Percentiles rank a stretch among this genome's conserved stretches.
Conservation (phyloP, 2,797 vertebrate genomes). For the Danionella dracula region DNA sequence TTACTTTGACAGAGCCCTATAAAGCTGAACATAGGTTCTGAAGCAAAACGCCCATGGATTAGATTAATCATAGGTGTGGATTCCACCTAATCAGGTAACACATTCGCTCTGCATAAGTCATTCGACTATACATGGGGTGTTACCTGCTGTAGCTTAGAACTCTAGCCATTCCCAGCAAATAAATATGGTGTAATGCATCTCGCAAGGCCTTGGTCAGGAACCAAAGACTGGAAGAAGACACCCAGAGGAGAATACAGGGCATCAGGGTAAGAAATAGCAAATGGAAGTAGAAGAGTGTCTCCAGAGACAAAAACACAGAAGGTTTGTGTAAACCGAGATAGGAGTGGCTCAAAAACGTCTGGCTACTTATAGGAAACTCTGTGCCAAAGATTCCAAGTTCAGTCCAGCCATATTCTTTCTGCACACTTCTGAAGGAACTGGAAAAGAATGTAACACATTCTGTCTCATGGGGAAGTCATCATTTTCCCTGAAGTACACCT, state of each 20-base stretch:
- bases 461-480: constrained; percentile 32
- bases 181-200: neutral
- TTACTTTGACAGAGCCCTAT: too few relatives aligned
- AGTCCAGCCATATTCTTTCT: constrained; percentile 21
- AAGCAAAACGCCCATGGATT: neutral
- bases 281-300: constrained; percentile 13
- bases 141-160: constrained; percentile 31
- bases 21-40: too few relatives aligned
- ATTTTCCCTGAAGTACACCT: constrained; percentile 33
- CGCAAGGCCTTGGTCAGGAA: constrained; percentile 16
- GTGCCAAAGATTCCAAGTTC: constrained; percentile 33
- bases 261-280: constrained; percentile 45
- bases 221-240: neutral
- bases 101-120: neutral
- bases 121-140: neutral
- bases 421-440: constrained; percentile 22
- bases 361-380: constrained; percentile 26
- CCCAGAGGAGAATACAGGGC: constrained; percentile 24
- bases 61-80: neutral
- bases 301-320: constrained; percentile 39
- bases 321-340: constrained; percentile 49
- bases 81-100: neutral
- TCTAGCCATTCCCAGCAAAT: constrained; percentile 13
- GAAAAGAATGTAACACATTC: constrained; percentile 37
- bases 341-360: constrained; percentile 43